phyloP scores from a whole-genome alignment of 2,797 vertebrate genomes.

The Buceros bicornis region DNA sequence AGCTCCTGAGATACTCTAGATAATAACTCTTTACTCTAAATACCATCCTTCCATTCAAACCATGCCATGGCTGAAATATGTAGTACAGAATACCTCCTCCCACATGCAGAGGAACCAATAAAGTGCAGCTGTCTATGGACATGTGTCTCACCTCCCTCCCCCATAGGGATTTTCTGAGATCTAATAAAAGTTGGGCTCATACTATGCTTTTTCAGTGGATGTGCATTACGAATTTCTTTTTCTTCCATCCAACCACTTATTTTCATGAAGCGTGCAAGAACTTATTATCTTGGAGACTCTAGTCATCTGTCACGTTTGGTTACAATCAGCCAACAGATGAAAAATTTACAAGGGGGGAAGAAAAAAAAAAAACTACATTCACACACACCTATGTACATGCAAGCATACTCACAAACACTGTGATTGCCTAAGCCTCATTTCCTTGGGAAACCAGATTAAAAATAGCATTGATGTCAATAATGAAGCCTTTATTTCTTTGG shows the following conservation, averaged over 20 bases:
- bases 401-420: background rate
- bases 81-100: background rate
- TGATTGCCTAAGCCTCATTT: constrained; percentile 61
- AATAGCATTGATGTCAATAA: constrained; percentile 71
- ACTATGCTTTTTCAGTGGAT: constrained; percentile 6
- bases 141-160: background rate
- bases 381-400: background rate
- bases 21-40: background rate
- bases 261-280: constrained; percentile 10
- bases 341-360: background rate
- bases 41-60: background rate
- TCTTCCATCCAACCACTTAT: background rate
- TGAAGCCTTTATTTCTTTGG: constrained; percentile 71
- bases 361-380: background rate
- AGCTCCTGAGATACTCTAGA: background rate
- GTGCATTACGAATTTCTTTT: background rate
- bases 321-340: constrained; percentile 44
- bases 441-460: constrained; percentile 74
- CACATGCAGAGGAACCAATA: background rate
- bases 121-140: background rate
- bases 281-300: background rate
- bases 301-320: constrained; percentile 35
- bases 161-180: background rate
- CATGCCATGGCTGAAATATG: background rate
- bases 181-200: background rate